Base-by-base conservation (phyloP, 2,888 invertebrate genomes). In the Drosophila nr. fundita region DNA sequence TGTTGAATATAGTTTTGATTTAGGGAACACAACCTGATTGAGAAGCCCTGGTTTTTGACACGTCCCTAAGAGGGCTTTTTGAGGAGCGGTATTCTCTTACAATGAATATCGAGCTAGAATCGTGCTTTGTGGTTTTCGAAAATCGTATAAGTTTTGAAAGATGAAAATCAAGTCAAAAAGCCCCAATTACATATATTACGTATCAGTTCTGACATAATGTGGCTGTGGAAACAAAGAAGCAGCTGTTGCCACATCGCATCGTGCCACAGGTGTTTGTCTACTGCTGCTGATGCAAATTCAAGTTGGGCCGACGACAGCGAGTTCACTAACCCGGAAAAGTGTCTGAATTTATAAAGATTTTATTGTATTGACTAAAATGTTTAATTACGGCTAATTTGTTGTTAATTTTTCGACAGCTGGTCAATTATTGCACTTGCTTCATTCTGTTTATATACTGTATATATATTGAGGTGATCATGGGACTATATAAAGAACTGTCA, bases 131-230 rank as follows among this genome's bases (percentile, higher is more conserved):
- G 13, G 6, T 13, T 42, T 21, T 42, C 13, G 13, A 21, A 42
- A 42, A 42, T 21, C 21, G 1, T 21, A 4, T 7, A 4, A 45
- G 15, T 45, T 21, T 24, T 8, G 7, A 15, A 15, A n/a, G n/a
- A n/a, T n/a, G n/a, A 3, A 45, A 21, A 4, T 15, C 8, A 18
- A 45, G 7, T 15, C 15, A 2, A 45, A 11, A 8, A 45, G 15
- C 24, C 0, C 0, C 2, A 0, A 45, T 18, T 18, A 0, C 8
- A 18, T 24, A 24, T 24, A 24, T 24, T 24, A 15, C 0, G 15
- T 45, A 45, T 15, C 24, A 24, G 2, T 24, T 24, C 15, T 45
- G 45, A 45, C 15, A 2, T 2, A 24, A 4, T 45, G 8, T 24
- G 2, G 24, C 8, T 24, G 24, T 24, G 8, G 24, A 24, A 24